These are phyloP conservation scores for Camelus bactrianus DNA, from an alignment of 2,113 vertebrate species.

Conservation along the genomic window DNA sequence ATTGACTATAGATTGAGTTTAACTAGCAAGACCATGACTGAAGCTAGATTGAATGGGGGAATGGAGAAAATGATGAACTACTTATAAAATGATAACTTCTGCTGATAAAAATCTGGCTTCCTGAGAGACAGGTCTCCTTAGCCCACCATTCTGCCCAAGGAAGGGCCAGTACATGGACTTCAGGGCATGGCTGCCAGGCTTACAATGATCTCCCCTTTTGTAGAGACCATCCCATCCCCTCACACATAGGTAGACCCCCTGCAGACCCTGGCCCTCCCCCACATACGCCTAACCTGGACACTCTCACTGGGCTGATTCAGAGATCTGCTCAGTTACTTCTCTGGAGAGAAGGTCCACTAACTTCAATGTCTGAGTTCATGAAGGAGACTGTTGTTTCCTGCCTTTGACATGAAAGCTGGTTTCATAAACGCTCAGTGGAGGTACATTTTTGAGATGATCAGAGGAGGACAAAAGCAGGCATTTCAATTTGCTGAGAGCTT, in stretches of 20 bases:
- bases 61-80: neutral
- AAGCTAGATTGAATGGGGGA: neutral
- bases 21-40: neutral
- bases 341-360: neutral
- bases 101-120: neutral
- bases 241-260: neutral
- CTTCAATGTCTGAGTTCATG: slow-evolving; percentile 46
- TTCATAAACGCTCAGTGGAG: neutral
- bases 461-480: neutral
- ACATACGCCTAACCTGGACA: neutral
- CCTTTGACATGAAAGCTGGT: slow-evolving; percentile 28
- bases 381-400: slow-evolving; percentile 32
- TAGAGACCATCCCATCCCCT: neutral
- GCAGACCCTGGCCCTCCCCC: too few species aligned
- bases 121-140: neutral
- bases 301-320: neutral
- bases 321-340: neutral
- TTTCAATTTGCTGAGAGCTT: neutral
- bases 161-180: neutral
- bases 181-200: neutral
- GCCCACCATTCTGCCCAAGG: neutral
- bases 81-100: neutral
- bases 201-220: neutral
- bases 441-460: neutral
- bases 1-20: neutral